Percentiles rank a stretch among this genome's conserved stretches.
These are phyloP conservation scores for Eciton burchellii DNA, from an alignment of 1,140 invertebrate species.

Conservation along the genomic window DNA sequence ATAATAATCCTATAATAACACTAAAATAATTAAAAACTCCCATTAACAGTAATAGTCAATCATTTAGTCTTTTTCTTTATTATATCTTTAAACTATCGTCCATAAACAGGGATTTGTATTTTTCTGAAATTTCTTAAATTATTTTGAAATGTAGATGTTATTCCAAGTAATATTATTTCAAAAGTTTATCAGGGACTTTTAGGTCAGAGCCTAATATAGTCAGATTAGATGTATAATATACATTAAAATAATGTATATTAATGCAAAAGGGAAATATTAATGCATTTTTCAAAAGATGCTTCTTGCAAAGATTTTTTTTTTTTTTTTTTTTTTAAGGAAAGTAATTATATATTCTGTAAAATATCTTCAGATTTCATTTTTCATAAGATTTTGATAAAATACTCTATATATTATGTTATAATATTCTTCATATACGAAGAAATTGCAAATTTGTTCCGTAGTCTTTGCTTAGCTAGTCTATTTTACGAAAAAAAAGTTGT, in stretches of 20 bases:
- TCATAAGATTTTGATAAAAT: slow-evolving; percentile 8
- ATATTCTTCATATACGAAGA: background rate
- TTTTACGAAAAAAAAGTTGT: slow-evolving; percentile 45
- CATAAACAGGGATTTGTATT: background rate
- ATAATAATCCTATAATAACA: slow-evolving; percentile 2
- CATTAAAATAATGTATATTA: no score
- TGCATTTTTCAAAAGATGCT: background rate
- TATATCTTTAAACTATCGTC: background rate
- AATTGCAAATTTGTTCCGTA: slow-evolving; percentile 6
- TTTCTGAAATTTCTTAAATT: slow-evolving; percentile 7
- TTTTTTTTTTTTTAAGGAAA: background rate
- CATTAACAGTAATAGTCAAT: background rate
- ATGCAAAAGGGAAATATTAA: background rate
- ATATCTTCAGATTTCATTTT: slow-evolving; percentile 16
- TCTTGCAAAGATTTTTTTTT: no score
- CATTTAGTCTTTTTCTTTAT: slow-evolving; percentile 15
- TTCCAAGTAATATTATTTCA: no score
- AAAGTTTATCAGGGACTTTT: background rate
- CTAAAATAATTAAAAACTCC: background rate
- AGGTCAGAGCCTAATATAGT: no score
- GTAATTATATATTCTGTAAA: background rate
- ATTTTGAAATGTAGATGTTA: background rate
- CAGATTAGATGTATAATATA: no score
- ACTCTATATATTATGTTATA: slow-evolving; percentile 28
- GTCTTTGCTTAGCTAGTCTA: background rate